Evolutionary conservation across 92 coral and sea anemone species (phyloP), one percentile per base, ranked within the genome.

Genomic region (Paragorgia papillata): DNA sequence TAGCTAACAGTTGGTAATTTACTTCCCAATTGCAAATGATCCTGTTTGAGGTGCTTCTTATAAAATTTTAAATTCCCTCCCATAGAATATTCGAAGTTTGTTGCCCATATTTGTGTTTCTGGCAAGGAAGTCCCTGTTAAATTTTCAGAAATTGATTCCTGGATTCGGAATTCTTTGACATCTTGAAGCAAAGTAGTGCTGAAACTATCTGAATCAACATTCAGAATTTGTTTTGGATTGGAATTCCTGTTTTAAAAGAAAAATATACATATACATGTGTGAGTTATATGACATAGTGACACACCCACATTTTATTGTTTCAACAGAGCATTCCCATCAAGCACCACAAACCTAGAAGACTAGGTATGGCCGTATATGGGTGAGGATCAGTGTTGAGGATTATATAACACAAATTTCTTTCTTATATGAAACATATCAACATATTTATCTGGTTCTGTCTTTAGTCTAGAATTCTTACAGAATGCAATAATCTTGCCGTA

Each of bases 41-140:
- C 78, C 39, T 71, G 48, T 31, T 51, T 37, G 22, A 94, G 85
- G 62, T 91, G 97, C 14, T 91, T 90, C 27, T 90, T 96, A 62
- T 94, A 94, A 25, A 94, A 82, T 66, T 91, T 87, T 54, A 94
- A 44, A 41, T 94, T 94, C 6, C 98, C 97, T 7, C 98, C 98
- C 98, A 94, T 94, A 15, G 98, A 94, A 71, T 88, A 94, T 69
- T 94, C 87, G 61, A 94, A 94, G 81, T 83, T 78, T 22, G 83
- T 20, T 55, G 64, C 18, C 18, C 31, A 19, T 15, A 31, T 12
- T 0, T 34, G 22, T 8, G 27, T 10, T 19, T 71, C 63, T 1
- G 62, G 62, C 2, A 20, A 34, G 0, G 20, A 8, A 27, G 25
- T 57, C 34, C 43, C 31, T 9, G 32, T n/a, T 4, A 12, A 51